Evolutionary conservation across 2,888 invertebrate species (phyloP), one percentile per base, ranked within the genome.

Genomic region (Hemithea aestivaria): DNA sequence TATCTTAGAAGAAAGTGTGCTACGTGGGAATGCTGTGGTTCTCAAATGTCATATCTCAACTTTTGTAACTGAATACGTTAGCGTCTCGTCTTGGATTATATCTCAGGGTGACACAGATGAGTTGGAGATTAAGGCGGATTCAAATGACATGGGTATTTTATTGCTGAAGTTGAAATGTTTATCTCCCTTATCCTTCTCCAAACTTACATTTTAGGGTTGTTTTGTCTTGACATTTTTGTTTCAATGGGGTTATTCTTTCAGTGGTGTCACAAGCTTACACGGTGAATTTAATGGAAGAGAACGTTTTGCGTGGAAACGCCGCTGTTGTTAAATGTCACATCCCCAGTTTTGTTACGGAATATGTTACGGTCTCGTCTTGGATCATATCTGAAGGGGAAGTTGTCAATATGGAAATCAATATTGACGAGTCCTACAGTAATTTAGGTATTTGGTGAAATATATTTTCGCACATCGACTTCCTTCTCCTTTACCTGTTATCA

Each of bases 41-140:
- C 89, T 96, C 68, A 96, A 96, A 90, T 96, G 96, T 88, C 95
- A 95, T 88, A 95, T 96, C 79, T 96, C 96, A 59, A 95, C 95
- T 78, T 96, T 96, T 85, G 95, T 96, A 59, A 94, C 95, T 66
- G 96, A 96, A 89, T 96, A 94, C 85, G 95, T 96, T 66, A 90
- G 89, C 74, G 94, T 96, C 56, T 92, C 92, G 56, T 93, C 94
- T 67, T 96, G 96, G 96, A 90, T 95, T 71, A 92, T 94, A 80
- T 93, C 94, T 69, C 93, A 93, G 75, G 90, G 89, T 21, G 81
- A 78, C 34, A 64, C 53, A 23, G 71, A 77, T 50, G 73, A 77
- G 56, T 81, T 87, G 67, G 88, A 80, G 84, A 89, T 82, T 46
- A 77, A 77, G 65, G 64, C 73, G 40, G 78, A 80, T 59, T 70